Base-by-base conservation (phyloP, 2,797 vertebrate species). In the Prunella strophiata region DNA sequence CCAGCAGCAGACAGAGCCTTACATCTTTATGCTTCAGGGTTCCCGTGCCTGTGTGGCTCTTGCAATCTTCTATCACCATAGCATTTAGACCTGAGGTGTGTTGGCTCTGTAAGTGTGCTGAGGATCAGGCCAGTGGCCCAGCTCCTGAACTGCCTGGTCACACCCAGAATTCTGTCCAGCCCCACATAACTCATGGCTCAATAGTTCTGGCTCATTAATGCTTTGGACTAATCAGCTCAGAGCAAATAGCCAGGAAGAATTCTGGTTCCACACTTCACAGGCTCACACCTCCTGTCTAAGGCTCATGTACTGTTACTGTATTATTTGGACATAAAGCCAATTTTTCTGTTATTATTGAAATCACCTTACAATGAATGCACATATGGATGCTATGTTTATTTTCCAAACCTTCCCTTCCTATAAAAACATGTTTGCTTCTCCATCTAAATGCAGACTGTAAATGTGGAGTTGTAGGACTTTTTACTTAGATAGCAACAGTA, bases 191-290 rank as follows among this genome's bases (percentile, higher is more conserved):
- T 80, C 43, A 42, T 26, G 43, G 40, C 29, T 88, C 36, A 86
- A 70, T 19, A 54, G 8, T 54, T 75, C 70, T 88, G 63, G 27
- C 42, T 90, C 45, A 32, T 52, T 63, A 52, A 22, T 63, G 27
- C 6, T 59, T 80, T 70, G n/a, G 58, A 54, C 23, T n/a, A 25
- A 70, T 26, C 2, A 1, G 30, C 55, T 32, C 0, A 0, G 45
- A 92, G 18, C 27, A 88, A 84, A 88, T 5, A 85, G 66, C 25
- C 27, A 66, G 48, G 36, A 83, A 85, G 59, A 66, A 80, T 63
- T 62, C 26, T 25, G 29, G 29, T 38, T 79, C 55, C 25, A 9
- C 27, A 83, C 36, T 63, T 80, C 61, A 80, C 18, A 71, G 36
- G 34, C 18, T 80, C 45, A 78, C 29, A 57, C 11, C 26, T 84